These are phyloP conservation scores for Pocillopora verrucosa DNA, from an alignment of 64 coral and sea anemone genomes.

Conservation along the genomic window DNA sequence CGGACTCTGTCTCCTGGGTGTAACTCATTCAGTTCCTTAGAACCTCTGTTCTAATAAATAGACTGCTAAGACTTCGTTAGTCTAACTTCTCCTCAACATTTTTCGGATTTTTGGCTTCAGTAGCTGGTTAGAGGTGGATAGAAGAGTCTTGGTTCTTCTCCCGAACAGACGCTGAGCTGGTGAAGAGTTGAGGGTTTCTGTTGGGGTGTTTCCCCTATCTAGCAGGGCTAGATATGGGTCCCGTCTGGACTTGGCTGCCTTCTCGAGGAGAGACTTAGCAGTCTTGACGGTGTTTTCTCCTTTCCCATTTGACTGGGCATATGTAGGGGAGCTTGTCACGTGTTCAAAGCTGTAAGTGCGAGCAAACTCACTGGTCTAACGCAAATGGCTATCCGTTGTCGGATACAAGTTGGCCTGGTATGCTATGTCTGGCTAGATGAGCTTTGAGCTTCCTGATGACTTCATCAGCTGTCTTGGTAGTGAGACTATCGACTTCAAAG, in stretches of 20 bases:
- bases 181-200: conserved; percentile 10
- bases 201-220: conserved; percentile 39
- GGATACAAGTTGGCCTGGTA: conserved; percentile 24
- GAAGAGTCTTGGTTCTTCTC: conserved; percentile 29
- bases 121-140: conserved; percentile 33
- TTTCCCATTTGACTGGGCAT: not conserved
- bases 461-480: not conserved
- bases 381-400: not conserved
- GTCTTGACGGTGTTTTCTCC: conserved; percentile 1
- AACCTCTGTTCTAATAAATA: conserved; percentile 27
- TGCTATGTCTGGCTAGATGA: conserved; percentile 24
- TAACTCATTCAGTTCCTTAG: conserved; percentile 28
- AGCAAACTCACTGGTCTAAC: not conserved
- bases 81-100: not conserved
- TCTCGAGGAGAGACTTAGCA: conserved; percentile 1
- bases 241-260: not conserved
- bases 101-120: not conserved
- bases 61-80: not conserved
- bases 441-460: conserved; percentile 30
- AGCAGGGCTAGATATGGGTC: not conserved
- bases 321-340: no score
- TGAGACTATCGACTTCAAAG: conserved; percentile 24
- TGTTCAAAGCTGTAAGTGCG: not conserved
- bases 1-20: not conserved
- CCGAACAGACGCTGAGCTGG: conserved; percentile 51